Conservation (phyloP, 2,113 vertebrate species). For the Chloropsis hardwickii region DNA sequence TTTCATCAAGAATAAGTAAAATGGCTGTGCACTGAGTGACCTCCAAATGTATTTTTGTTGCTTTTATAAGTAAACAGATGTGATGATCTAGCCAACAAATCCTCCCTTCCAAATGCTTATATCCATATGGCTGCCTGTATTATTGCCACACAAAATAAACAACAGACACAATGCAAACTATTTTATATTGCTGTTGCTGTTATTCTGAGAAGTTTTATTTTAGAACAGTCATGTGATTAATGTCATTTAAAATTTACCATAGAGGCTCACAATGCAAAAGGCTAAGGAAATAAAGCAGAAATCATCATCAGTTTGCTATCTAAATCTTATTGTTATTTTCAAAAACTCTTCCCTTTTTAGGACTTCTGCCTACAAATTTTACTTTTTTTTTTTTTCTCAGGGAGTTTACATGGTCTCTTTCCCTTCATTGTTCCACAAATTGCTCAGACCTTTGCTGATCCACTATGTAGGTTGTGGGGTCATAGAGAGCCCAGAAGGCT, state of each 20-base stretch:
- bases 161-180: background rate
- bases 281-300: background rate
- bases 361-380: background rate
- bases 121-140: conserved; percentile 52
- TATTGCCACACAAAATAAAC: conserved; percentile 42
- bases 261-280: background rate
- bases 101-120: conserved; percentile 54
- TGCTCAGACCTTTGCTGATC: background rate
- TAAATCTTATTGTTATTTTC: background rate
- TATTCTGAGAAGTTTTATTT: conserved; percentile 18
- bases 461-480: background rate
- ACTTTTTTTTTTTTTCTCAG: background rate
- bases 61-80: conserved; percentile 62
- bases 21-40: conserved; percentile 25
- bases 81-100: conserved; percentile 59
- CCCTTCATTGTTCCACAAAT: background rate
- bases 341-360: background rate
- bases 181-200: background rate
- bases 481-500: background rate
- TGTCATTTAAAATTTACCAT: background rate
- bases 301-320: background rate
- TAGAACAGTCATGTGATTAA: background rate
- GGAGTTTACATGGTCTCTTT: background rate
- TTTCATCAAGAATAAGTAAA: background rate
- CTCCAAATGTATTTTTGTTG: conserved; percentile 54